Evolutionary conservation across 2,113 vertebrate genomes (phyloP).

Genomic region (Macaca fascicularis): DNA sequence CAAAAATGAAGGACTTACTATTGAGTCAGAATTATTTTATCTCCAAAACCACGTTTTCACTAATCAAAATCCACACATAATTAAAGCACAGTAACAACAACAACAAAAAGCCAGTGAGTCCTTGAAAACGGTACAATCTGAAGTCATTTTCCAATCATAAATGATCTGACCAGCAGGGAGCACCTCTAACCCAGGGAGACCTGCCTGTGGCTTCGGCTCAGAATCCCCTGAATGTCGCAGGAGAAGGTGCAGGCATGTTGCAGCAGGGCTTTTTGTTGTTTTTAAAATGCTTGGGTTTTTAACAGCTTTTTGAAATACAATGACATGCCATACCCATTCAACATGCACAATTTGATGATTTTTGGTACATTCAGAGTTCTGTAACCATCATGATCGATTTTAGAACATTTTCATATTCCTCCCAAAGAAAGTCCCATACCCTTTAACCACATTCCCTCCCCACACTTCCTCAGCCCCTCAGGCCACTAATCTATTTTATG

Average conservation of each 20-base stretch:
- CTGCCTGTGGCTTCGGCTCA: background rate
- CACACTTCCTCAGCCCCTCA: accelerated
- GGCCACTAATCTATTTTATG: background rate
- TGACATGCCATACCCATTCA: background rate
- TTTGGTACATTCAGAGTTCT: background rate
- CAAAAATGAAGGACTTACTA: background rate
- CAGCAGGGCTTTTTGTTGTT: background rate
- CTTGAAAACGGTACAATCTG: background rate
- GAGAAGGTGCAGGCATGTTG: background rate
- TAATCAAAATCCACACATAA: background rate
- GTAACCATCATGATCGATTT: background rate
- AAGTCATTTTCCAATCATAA: background rate
- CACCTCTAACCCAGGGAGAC: background rate
- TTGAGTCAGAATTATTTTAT: background rate
- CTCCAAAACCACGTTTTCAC: slow-evolving; percentile 9
- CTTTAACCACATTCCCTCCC: background rate
- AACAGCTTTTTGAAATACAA: background rate
- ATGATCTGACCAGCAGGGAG: background rate
- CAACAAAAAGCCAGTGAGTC: background rate
- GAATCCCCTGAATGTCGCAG: too few species aligned
- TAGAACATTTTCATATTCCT: background rate
- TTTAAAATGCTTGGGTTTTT: background rate
- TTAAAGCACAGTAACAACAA: background rate
- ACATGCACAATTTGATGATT: background rate
- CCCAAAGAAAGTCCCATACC: background rate